Percentiles rank a stretch among this genome's conserved stretches.
These are phyloP conservation scores for Drosophila serrata DNA, from an alignment of 1,140 invertebrate genomes.

Conservation along the genomic window DNA sequence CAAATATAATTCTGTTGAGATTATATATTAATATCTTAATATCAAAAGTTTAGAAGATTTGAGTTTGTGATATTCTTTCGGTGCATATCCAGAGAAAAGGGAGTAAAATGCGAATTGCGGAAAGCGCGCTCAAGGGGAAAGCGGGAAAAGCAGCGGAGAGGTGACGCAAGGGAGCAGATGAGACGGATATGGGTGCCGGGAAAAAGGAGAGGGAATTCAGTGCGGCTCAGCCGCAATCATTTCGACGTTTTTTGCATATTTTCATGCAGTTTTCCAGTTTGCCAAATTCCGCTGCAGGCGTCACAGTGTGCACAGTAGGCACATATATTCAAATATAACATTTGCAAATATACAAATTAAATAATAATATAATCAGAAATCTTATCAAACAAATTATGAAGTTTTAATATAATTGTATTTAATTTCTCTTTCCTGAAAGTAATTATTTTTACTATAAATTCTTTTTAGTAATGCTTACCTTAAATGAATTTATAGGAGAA, in stretches of 20 bases:
- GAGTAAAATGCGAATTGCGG: conserved; percentile 13
- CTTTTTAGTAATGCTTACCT: no score
- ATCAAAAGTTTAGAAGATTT: background rate
- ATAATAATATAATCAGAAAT: background rate
- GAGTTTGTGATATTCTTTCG: background rate
- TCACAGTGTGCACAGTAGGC: conserved; percentile 54
- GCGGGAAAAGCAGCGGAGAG: conserved; percentile 1
- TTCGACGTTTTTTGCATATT: conserved; percentile 81
- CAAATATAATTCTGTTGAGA: background rate
- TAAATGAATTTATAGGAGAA: no score
- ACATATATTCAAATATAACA: background rate
- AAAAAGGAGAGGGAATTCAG: conserved; percentile 42
- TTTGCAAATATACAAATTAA: background rate
- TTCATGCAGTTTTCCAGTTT: conserved; percentile 78
- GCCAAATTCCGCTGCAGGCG: conserved; percentile 64
- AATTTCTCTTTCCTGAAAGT: no score
- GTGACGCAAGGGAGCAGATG: background rate
- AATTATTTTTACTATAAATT: no score
- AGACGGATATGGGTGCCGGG: conserved; percentile 10
- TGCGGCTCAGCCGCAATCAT: conserved; percentile 74
- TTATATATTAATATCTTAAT: background rate
- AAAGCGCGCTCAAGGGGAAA: conserved; percentile 25
- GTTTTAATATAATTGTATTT: no score
- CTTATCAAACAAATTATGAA: no score
- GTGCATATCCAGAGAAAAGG: conserved; percentile 18